phyloP scores from a whole-genome alignment of 2,888 invertebrate species.

The Dione juno region DNA sequence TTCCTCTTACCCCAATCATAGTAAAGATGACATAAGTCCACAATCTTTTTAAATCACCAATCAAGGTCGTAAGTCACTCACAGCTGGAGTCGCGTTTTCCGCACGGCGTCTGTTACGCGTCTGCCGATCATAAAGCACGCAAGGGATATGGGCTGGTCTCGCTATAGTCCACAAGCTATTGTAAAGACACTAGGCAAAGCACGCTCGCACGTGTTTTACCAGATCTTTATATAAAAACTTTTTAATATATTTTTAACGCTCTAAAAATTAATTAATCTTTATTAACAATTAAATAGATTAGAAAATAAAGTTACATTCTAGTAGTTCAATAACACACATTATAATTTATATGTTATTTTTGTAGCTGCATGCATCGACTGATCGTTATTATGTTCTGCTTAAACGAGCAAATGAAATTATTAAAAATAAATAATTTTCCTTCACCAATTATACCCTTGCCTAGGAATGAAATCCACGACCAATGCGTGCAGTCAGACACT shows the following conservation, averaged over 20 bases:
- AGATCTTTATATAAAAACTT: not conserved
- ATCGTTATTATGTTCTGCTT: too few relatives aligned
- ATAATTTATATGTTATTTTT: too few relatives aligned
- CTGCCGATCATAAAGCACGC: constrained; percentile 51
- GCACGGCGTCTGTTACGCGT: constrained; percentile 70
- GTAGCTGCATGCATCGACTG: too few relatives aligned
- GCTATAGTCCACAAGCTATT: constrained; percentile 35
- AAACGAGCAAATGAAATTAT: too few relatives aligned
- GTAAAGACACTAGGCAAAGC: constrained; percentile 27
- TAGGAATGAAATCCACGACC: too few relatives aligned
- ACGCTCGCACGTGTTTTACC: constrained; percentile 20
- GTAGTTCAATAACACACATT: too few relatives aligned
- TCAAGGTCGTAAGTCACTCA: constrained; percentile 39
- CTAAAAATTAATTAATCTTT: too few relatives aligned
- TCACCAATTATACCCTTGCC: too few relatives aligned
- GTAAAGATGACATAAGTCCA: constrained; percentile 39
- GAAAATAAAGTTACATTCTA: too few relatives aligned
- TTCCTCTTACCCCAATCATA: constrained; percentile 51
- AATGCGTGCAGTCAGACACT: too few relatives aligned
- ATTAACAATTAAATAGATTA: too few relatives aligned
- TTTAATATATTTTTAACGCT: not conserved
- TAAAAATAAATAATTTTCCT: too few relatives aligned
- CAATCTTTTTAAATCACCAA: constrained; percentile 36
- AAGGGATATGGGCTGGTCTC: constrained; percentile 39
- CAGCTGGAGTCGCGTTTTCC: constrained; percentile 58